A percentile compares a stretch with the other conserved stretches of the same genome.
Evolutionary conservation across 2,888 invertebrate genomes (phyloP).

Genomic region (Leptopilina drosophilae): DNA sequence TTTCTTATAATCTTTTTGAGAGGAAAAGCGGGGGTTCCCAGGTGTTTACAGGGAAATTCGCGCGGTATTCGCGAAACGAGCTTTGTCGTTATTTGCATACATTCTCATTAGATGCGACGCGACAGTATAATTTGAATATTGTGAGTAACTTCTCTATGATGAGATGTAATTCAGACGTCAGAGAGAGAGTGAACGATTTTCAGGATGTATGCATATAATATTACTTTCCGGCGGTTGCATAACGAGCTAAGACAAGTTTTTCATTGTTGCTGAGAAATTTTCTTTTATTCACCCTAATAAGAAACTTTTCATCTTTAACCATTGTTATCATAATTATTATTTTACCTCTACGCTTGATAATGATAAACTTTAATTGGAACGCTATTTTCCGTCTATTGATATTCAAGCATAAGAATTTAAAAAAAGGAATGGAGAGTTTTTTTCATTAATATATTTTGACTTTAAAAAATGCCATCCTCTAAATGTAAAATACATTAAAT

Average conservation of each 20-base stretch:
- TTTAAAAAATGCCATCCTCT: too few relatives aligned
- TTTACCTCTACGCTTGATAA: constrained; percentile 52
- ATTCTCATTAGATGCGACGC: constrained; percentile 69
- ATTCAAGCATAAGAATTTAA: not conserved
- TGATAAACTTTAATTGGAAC: constrained; percentile 1
- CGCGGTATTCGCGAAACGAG: constrained; percentile 17
- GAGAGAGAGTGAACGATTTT: constrained; percentile 58
- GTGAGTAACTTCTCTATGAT: constrained; percentile 69
- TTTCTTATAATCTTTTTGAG: constrained; percentile 1
- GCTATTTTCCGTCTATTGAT: not conserved
- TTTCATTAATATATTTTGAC: too few relatives aligned
- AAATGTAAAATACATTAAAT: too few relatives aligned
- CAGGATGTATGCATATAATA: constrained; percentile 52
- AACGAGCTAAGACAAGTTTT: constrained; percentile 58
- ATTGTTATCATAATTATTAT: not conserved
- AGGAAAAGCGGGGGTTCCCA: not conserved
- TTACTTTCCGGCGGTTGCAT: constrained; percentile 68
- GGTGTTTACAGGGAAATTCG: constrained; percentile 30
- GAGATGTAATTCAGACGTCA: constrained; percentile 71
- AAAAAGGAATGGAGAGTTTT: too few relatives aligned
- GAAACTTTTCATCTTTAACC: constrained; percentile 58
- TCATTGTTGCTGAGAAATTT: constrained; percentile 49
- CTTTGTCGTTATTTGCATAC: constrained; percentile 70
- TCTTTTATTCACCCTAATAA: constrained; percentile 44
- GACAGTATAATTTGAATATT: constrained; percentile 74